Evolutionary conservation across 1,140 invertebrate genomes (phyloP).

Genomic region (Acromyrmex charruanus): DNA sequence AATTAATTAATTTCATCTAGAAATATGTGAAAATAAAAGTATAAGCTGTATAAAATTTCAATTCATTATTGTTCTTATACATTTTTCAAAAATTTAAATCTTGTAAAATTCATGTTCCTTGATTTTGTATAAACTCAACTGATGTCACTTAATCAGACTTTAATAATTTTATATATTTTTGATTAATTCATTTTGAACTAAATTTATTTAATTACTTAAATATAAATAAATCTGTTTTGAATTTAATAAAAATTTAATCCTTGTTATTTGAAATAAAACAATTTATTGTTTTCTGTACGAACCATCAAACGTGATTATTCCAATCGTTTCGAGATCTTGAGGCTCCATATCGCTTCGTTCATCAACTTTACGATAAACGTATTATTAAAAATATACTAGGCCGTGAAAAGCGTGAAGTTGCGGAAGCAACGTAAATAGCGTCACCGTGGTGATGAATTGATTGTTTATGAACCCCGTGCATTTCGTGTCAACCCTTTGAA

Average conservation of each 20-base stretch:
- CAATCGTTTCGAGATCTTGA: conserved; percentile 88
- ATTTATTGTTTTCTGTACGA: conserved; percentile 50
- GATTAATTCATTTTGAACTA: neutral
- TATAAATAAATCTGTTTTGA: neutral
- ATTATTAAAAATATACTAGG: neutral
- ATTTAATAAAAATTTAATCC: neutral
- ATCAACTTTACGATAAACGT: conserved; percentile 14
- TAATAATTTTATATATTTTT: neutral
- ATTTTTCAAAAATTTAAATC: conserved; percentile 10
- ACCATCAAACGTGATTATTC: conserved; percentile 93
- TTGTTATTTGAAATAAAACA: neutral
- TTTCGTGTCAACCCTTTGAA: neutral
- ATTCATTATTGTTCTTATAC: neutral
- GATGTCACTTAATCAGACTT: neutral
- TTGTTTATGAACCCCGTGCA: neutral
- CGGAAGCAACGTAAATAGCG: conserved; percentile 15
- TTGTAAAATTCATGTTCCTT: neutral
- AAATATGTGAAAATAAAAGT: conserved; percentile 10
- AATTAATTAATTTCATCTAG: conserved; percentile 18
- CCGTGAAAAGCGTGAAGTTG: neutral
- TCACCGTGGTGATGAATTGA: conserved; percentile 42
- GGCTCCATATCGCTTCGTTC: conserved; percentile 82
- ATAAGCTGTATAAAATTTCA: neutral
- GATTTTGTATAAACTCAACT: neutral
- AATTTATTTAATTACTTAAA: neutral